Conservation (phyloP, 2,888 invertebrate genomes). For the Acronicta alni region DNA sequence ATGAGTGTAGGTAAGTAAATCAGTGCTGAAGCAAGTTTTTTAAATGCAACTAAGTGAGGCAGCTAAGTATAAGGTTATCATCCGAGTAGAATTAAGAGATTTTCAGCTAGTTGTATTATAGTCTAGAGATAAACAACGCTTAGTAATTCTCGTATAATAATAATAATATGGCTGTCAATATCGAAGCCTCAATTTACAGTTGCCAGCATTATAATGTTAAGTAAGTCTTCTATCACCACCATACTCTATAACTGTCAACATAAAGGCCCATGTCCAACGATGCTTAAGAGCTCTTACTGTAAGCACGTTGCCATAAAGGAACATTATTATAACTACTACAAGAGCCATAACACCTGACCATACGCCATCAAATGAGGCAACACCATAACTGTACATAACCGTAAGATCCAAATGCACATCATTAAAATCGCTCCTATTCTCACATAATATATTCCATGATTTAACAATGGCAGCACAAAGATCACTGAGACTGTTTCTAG, state of each 20-base stretch:
- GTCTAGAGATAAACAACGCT: too few species aligned
- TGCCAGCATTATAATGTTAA: too few species aligned
- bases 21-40: too few species aligned
- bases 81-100: too few species aligned
- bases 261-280: neutral
- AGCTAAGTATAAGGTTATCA: too few species aligned
- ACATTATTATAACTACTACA: conserved; percentile 1
- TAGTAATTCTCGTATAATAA: too few species aligned
- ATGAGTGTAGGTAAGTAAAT: too few species aligned
- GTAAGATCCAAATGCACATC: conserved; percentile 37
- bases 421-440: conserved; percentile 51
- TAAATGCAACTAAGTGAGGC: too few species aligned
- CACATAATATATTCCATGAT: conserved; percentile 56
- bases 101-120: too few species aligned
- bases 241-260: neutral
- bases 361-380: conserved; percentile 27
- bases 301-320: neutral
- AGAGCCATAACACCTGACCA: conserved; percentile 16
- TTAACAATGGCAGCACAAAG: conserved; percentile 36
- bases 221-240: too few species aligned
- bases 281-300: neutral
- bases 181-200: too few species aligned
- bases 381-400: conserved; percentile 41
- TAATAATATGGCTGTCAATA: too few species aligned
- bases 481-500: conserved; percentile 10